Percentiles rank a stretch among this genome's conserved stretches.
Evolutionary conservation across 2,113 vertebrate species (phyloP).

Genomic region (Dipodomys stephensi): DNA sequence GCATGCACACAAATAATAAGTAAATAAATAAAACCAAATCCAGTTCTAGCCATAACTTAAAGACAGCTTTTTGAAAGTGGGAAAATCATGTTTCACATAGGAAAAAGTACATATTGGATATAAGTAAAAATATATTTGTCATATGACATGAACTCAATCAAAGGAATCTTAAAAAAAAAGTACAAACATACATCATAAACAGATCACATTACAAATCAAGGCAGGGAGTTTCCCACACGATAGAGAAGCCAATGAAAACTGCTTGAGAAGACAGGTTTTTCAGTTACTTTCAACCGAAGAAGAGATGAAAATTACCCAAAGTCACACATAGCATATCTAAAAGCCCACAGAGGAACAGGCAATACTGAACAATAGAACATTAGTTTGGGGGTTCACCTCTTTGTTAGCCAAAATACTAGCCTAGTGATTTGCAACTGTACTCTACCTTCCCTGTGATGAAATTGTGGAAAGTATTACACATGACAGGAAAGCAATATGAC

Average conservation of each 20-base stretch:
- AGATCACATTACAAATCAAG: not conserved
- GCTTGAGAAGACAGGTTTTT: no score
- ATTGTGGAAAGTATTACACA: not conserved
- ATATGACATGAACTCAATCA: not conserved
- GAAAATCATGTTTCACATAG: not conserved
- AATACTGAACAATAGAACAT: not conserved
- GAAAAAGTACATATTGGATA: no score
- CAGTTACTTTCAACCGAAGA: not conserved
- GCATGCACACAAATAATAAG: no score
- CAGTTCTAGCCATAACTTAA: not conserved
- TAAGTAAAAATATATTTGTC: no score
- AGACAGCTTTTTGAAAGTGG: slow-evolving; percentile 10
- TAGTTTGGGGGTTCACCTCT: not conserved
- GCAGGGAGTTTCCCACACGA: not conserved
- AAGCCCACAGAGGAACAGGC: not conserved
- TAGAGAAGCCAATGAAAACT: not conserved
- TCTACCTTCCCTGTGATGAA: not conserved
- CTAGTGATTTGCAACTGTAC: not conserved
- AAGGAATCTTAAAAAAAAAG: not conserved
- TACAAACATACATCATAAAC: not conserved
- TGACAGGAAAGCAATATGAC: not conserved
- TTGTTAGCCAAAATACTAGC: not conserved
- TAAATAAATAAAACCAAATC: not conserved
- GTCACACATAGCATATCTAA: no score
- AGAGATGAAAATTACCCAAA: not conserved